Percentiles rank a stretch among this genome's conserved stretches.
Conservation (phyloP, 1,140 invertebrate species). For the Drosophila trapezifrons region DNA sequence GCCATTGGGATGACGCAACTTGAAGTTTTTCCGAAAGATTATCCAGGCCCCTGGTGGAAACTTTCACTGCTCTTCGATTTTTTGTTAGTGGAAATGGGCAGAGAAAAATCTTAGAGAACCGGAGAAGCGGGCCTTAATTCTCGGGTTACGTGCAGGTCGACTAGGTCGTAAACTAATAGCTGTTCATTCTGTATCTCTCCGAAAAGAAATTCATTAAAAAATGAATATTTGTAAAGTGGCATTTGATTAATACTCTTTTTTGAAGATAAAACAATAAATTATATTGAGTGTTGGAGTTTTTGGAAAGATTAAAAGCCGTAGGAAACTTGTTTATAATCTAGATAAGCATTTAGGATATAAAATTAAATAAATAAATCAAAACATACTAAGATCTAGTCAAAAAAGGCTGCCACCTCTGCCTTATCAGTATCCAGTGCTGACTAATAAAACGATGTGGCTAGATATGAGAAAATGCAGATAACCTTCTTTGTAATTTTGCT, state of each 20-base stretch:
- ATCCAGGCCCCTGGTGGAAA: constrained; percentile 22
- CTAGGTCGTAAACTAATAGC: constrained; percentile 61
- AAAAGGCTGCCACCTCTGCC: no score
- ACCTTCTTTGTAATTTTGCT: no score
- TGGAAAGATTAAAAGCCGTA: no score
- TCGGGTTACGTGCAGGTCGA: constrained; percentile 52
- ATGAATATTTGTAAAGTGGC: constrained; percentile 1
- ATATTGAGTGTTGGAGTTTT: no score
- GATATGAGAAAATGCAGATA: no score
- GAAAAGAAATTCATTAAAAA: constrained; percentile 45
- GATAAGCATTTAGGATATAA: no score
- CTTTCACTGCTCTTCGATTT: constrained; percentile 50
- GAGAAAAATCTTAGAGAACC: neutral
- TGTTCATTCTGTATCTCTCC: constrained; percentile 60
- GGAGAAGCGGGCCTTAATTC: constrained; percentile 25
- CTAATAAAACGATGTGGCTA: no score
- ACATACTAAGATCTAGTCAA: no score
- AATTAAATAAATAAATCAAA: no score
- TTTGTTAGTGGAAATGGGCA: neutral
- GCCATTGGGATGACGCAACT: constrained; percentile 20
- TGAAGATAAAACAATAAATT: no score
- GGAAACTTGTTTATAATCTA: no score
- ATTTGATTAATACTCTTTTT: neutral
- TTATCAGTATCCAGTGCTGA: no score
- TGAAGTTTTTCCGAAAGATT: constrained; percentile 10